These are phyloP conservation scores for Ptychobarbus kaznakovi DNA, from an alignment of 2,797 vertebrate genomes.

Conservation along the genomic window DNA sequence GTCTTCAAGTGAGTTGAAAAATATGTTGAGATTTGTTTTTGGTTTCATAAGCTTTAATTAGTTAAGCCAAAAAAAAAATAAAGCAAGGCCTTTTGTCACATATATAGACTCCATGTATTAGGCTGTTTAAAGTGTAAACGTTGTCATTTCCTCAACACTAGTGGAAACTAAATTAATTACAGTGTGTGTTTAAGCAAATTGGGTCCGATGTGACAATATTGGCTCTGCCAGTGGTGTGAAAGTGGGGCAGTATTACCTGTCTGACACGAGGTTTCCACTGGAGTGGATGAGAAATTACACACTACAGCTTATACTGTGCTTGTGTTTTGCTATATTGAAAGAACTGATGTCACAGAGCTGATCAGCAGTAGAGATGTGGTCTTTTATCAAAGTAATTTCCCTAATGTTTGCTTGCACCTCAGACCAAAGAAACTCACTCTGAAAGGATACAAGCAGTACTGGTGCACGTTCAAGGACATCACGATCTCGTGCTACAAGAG, in stretches of 20 bases:
- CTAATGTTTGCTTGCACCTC: conserved; percentile 26
- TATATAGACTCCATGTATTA: neutral
- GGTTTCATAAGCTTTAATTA: neutral
- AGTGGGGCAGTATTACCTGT: neutral
- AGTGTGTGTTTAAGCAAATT: neutral
- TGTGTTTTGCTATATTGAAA: neutral
- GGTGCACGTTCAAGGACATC: conserved; percentile 99
- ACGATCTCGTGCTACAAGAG: conserved; percentile 99
- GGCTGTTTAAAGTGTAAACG: neutral
- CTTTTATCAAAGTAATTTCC: neutral
- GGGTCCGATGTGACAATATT: neutral
- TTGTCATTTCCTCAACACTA: neutral
- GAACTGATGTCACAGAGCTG: neutral
- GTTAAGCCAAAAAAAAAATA: neutral
- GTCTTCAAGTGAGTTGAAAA: conserved; percentile 96
- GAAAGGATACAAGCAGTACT: conserved; percentile 98
- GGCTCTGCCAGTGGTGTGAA: neutral
- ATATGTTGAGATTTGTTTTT: neutral
- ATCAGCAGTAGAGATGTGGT: neutral
- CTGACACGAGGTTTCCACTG: neutral
- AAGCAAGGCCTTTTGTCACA: neutral
- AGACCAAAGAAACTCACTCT: conserved; percentile 99
- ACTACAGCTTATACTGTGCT: neutral
- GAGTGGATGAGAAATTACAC: neutral
- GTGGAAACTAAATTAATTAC: neutral